Conservation (phyloP, 2,113 vertebrate species). For the Passer domesticus region DNA sequence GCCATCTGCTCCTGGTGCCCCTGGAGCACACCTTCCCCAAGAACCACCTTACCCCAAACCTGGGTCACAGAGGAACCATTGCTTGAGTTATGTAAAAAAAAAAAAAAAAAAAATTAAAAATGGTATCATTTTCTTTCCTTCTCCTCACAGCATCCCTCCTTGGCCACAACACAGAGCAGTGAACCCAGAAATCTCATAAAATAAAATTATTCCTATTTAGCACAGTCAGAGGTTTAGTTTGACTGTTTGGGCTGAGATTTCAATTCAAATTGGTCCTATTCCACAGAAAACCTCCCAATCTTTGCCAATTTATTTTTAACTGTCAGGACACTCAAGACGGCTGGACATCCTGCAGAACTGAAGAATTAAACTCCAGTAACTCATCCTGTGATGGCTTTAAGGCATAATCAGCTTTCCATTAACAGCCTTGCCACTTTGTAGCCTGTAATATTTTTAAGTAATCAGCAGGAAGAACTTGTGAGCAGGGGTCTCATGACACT, state of each 20-base stretch:
- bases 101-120: background rate
- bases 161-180: background rate
- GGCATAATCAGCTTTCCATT: background rate
- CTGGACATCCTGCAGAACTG: background rate
- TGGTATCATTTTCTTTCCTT: background rate
- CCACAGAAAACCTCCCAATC: background rate
- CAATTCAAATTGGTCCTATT: background rate
- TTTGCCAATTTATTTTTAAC: background rate
- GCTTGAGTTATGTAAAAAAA: background rate
- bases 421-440: background rate
- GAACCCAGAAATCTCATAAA: background rate
- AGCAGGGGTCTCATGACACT: background rate
- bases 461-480: background rate
- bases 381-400: background rate
- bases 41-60: background rate
- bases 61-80: background rate
- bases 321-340: accelerated
- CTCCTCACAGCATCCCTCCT: background rate
- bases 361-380: background rate
- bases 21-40: background rate
- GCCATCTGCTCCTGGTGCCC: background rate
- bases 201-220: background rate
- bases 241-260: background rate
- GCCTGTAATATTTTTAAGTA: background rate
- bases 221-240: background rate